Base-by-base conservation (phyloP, 2,797 vertebrate species). In the Apogon talboti region DNA sequence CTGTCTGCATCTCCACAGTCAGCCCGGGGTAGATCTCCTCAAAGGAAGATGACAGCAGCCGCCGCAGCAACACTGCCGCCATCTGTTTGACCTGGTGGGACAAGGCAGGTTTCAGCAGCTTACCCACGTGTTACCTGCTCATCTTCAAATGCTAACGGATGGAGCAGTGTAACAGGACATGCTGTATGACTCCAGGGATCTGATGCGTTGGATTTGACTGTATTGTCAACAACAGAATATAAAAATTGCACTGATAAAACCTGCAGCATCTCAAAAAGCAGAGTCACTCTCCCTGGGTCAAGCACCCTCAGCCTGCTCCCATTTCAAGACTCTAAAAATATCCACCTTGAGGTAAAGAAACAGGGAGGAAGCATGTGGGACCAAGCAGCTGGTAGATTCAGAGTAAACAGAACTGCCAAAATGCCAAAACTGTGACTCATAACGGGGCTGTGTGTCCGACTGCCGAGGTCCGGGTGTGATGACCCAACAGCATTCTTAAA, bases 1-100 rank as follows among this genome's bases (percentile, higher is more conserved):
- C 97, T 2, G 92, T 93, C 87, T 99, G 98, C 89, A 97, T 90
- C 46, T 97, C 96, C 43, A 95, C 71, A 2, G 96, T 93, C 77
- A 99, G 94, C 50, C 94, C 77, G 5, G 97, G 97, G 81, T 98
- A 99, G 68, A 98, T 94, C 88, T 99, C 98, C 84, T 99, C 98
- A 59, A 99, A 99, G 6, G 97, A 95, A 4, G 98, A 96, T 0
- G 98, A 99, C 83, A 99, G 86, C 53, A 99, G 94, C 53, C 97
- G 94, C 51, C 98, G 94, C 33, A 99, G 89, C 57, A 99, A 92
- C 65, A 99, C 97, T 0, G 98, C 98, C 0, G 98, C 97, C 98
- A 99, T 99, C 90, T 99, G 97, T 90, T 94, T 95, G 78, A 96
- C 95, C 98, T 99, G 82, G n/a, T 11, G 1, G 2, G 15, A 65